Evolutionary conservation across 1,140 invertebrate genomes (phyloP).

Genomic region (Ceratina japonica): DNA sequence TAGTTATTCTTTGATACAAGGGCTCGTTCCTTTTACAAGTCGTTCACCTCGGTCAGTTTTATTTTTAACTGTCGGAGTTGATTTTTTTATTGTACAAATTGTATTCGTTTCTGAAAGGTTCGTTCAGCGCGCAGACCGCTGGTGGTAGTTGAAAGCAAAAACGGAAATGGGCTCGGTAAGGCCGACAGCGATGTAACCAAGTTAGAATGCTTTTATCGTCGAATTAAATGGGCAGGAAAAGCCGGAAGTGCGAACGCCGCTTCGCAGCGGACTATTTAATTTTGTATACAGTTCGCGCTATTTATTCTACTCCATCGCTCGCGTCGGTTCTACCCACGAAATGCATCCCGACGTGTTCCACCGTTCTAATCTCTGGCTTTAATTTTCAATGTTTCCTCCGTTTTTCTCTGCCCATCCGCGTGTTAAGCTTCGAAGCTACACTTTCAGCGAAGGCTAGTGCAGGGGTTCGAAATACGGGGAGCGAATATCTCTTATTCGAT

Average conservation of each 20-base stretch:
- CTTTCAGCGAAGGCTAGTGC: too few relatives aligned
- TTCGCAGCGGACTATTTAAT: conserved; percentile 19
- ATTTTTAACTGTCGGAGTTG: too few relatives aligned
- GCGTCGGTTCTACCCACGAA: not conserved
- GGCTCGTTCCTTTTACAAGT: too few relatives aligned
- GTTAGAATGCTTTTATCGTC: conserved; percentile 39
- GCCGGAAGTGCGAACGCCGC: conserved; percentile 3
- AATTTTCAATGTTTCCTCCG: conserved; percentile 2
- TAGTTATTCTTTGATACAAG: too few relatives aligned
- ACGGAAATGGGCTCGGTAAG: conserved; percentile 28
- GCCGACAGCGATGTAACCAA: conserved; percentile 17
- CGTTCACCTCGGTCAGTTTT: not conserved
- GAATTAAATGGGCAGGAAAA: conserved; percentile 31
- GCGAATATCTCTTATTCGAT: not conserved
- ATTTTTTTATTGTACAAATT: not conserved
- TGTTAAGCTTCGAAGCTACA: conserved; percentile 6
- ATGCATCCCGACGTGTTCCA: conserved; percentile 6
- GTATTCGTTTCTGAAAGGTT: not conserved
- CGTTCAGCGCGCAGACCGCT: not conserved
- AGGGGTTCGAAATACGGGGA: not conserved
- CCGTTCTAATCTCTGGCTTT: not conserved
- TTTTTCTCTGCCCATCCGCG: not conserved
- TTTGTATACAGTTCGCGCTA: conserved; percentile 35
- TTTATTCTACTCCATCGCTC: conserved; percentile 20
- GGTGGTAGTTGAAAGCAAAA: conserved; percentile 5